Base-by-base conservation (phyloP, 2,797 vertebrate species). In the Urosaurus nigricauda region DNA sequence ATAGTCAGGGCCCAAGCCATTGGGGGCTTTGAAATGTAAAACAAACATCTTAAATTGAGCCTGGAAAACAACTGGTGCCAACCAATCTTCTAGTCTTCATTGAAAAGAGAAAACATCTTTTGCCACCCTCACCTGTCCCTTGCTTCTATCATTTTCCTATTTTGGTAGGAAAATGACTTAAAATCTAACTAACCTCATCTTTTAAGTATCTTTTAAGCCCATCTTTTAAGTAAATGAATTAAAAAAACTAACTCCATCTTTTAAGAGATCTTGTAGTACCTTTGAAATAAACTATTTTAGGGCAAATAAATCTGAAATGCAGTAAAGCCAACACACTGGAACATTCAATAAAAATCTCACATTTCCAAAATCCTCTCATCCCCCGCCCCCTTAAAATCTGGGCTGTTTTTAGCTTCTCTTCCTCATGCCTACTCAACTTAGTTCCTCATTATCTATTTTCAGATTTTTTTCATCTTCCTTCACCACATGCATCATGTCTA, bases 371-470 rank as follows among this genome's bases (percentile, higher is more conserved):
- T 86, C 19, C 40, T 47, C 58, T 63, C 84, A 77, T 37, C 47
- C 47, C 32, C 14, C 8, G 7, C 40, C 21, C 35, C n/a, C 47
- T n/a, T n/a, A n/a, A n/a, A n/a, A 56, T 51, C 14, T 58, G 2
- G 17, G 16, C 29, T 68, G 60, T 78, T 86, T 47, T 78, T 6
- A 79, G 16, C 21, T 79, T 51, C 21, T 78, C 32, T 53, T 37
- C 29, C 14, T 56, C 11, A 32, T 14, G 26, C 5, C 17, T 13
- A 9, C 35, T 35, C 19, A 51, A 32, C n/a, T 86, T 43, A 83
- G 29, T 71, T 51, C 19, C 63, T 79, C 63, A 75, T 63, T 26
- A 70, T 86, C 35, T 68, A 16, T 68, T 86, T 86, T 77, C 75
- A 68, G 5, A 9, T 53, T 68, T 53, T 32, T 78, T 65, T 84